Evolutionary conservation across 2,797 vertebrate genomes (phyloP), one percentile per base, ranked within the genome.

Genomic region (Lepus townsendii): DNA sequence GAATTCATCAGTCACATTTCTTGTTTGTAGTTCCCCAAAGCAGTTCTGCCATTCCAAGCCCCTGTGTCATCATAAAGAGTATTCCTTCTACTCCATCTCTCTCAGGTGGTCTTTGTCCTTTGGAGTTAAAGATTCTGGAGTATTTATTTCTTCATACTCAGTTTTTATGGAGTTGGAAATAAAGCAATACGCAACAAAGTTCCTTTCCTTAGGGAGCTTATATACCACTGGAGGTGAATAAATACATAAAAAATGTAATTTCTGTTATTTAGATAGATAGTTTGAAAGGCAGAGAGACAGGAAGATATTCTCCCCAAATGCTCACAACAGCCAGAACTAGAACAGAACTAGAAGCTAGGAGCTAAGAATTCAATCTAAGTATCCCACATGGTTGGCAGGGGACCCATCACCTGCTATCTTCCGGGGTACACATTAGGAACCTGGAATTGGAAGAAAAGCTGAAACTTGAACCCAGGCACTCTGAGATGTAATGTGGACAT

Each of bases 141-240:
- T 47, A 47, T 47, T 16, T 69, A 82, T 63, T 87, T 90, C 26
- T 79, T 73, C 9, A 80, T 69, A 32, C 4, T 30, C 63, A 62
- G 68, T 85, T 86, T 71, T 93, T 82, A 57, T n/a, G n/a, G 24
- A 66, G 26, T 71, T 57, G 11, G 20, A 32, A 90, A 83, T 80
- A 42, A 93, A 93, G 30, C 20, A 60, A 32, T 54, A 12, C 73
- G 57, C 5, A 47, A 75, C 35, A 60, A 71, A 73, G 35, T 72
- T 78, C 8, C 7, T 90, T 83, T 60, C 16, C 12, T 57, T 30
- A 9, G 77, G 72, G 22, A 71, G 17, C 19, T 50, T 83, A 65
- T 63, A 9, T 79, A 14, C 5, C 32, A 75, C 22, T 87, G 65
- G 26, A 68, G 2, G 30, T 90, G 76, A 94, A 35, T 52, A 76